These are phyloP conservation scores for Phoenicopterus ruber DNA, from an alignment of 2,113 vertebrate species.

Conservation along the genomic window DNA sequence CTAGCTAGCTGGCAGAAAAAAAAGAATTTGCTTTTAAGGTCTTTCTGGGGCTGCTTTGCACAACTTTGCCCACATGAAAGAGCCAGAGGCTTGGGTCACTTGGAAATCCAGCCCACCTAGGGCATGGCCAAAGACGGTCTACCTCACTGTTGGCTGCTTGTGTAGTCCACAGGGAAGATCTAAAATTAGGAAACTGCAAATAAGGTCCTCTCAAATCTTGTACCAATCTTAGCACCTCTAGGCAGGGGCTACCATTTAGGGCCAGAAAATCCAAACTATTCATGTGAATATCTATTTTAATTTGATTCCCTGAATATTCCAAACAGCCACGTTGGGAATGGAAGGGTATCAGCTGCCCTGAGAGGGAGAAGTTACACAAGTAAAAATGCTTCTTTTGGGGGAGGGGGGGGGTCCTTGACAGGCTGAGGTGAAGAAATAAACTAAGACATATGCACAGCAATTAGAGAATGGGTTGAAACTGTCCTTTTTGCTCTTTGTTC, in stretches of 20 bases:
- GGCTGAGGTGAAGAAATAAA: background rate
- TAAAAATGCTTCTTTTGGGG: background rate
- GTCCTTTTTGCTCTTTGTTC: background rate
- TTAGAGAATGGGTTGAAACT: background rate
- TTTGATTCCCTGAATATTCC: conserved; percentile 29
- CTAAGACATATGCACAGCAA: background rate
- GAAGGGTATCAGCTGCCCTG: background rate
- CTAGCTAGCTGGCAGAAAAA: background rate
- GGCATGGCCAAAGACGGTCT: background rate
- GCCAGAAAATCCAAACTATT: conserved; percentile 37
- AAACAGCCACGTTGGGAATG: background rate
- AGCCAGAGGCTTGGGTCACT: background rate
- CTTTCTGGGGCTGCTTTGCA: background rate
- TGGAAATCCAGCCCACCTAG: background rate
- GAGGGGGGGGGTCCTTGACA: fast-evolving
- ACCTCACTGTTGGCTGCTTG: background rate
- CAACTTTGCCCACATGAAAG: background rate
- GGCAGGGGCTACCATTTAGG: background rate
- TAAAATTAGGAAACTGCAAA: conserved; percentile 42
- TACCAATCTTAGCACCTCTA: conserved; percentile 15
- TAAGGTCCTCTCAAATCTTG: conserved; percentile 4
- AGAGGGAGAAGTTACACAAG: background rate
- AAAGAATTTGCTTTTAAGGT: background rate
- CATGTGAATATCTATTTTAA: conserved; percentile 44
- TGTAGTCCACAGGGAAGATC: background rate